Evolutionary conservation across 1,140 invertebrate species (phyloP).

Genomic region (Polypedilum pembai): DNA sequence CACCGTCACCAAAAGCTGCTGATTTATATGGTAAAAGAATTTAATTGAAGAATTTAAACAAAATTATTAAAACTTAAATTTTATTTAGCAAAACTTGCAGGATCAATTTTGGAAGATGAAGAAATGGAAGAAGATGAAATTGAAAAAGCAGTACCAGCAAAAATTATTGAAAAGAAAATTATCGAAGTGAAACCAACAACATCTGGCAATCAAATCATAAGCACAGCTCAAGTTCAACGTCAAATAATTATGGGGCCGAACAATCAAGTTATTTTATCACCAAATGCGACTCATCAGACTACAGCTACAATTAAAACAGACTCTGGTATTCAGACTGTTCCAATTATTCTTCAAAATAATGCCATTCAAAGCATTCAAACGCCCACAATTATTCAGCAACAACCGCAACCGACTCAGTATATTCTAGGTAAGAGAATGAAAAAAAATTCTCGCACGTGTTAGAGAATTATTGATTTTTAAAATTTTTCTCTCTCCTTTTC

Average conservation of each 20-base stretch:
- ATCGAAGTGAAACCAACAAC: conserved; percentile 36
- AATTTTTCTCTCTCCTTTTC: conserved; percentile 29
- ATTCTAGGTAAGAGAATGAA: conserved; percentile 37
- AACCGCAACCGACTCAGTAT: conserved; percentile 42
- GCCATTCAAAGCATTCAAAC: conserved; percentile 34
- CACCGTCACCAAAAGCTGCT: conserved; percentile 61
- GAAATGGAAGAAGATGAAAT: conserved; percentile 51
- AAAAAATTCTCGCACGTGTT: conserved; percentile 35
- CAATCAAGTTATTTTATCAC: conserved; percentile 30
- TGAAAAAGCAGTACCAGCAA: conserved; percentile 29
- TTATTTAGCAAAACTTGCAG: conserved; percentile 52
- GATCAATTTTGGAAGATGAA: conserved; percentile 62
- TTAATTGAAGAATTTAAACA: neutral
- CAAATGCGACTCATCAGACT: conserved; percentile 36
- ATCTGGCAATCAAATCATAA: conserved; percentile 31
- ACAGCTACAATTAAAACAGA: conserved; percentile 43
- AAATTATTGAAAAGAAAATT: conserved; percentile 36
- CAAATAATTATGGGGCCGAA: conserved; percentile 34
- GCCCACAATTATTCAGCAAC: conserved; percentile 42
- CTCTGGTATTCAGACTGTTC: conserved; percentile 44
- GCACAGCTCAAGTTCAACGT: conserved; percentile 32
- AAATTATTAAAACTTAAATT: neutral
- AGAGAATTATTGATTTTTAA: conserved; percentile 32
- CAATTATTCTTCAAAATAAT: conserved; percentile 47
- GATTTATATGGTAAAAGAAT: conserved; percentile 50